Evolutionary conservation across 2,797 vertebrate genomes (phyloP), one percentile per base, ranked within the genome.

Genomic region (Meda fulgida): DNA sequence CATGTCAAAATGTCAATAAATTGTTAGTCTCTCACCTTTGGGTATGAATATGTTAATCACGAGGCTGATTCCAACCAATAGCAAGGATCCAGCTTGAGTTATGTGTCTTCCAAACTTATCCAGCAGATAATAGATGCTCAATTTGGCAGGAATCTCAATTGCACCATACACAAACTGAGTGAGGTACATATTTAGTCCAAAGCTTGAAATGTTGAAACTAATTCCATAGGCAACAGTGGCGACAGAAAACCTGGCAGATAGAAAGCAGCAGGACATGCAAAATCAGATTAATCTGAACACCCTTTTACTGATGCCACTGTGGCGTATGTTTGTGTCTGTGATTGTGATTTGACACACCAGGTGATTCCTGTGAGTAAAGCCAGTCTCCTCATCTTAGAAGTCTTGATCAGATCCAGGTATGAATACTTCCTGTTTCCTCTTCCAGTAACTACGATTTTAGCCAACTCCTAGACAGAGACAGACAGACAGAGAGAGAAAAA

Each of bases 131-230:
- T 95, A 97, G 60, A 95, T 88, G 0, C 80, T 0, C 1, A 96
- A 0, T 93, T 98, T 98, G 89, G 96, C 92, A 26, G 97, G 97
- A 46, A 98, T 4, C 89, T 99, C 98, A 78, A 96, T 92, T 3
- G 89, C 4, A 0, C 91, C 95, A 0, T 96, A 97, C 11, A 94
- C 90, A 87, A 98, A 96, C 86, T 98, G 97, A 16, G 95, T 97
- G 48, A 97, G 91, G 85, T 97, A 97, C 46, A 96, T 90, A 46
- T 92, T 94, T 69, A 97, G 92, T 26, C 96, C 96, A 81, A 98
- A 95, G 78, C 96, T 95, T 0, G 94, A 92, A 80, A 97, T 90
- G 53, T 97, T 96, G 90, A 98, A 94, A 92, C 95, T 97, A 91
- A 97, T 95, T 83, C 96, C 96, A 0, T 98, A 99, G 80, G 95